A percentile compares a stretch with the other conserved stretches of the same genome.
phyloP scores from a whole-genome alignment of 2,113 vertebrate genomes.

The Meriones unguiculatus region DNA sequence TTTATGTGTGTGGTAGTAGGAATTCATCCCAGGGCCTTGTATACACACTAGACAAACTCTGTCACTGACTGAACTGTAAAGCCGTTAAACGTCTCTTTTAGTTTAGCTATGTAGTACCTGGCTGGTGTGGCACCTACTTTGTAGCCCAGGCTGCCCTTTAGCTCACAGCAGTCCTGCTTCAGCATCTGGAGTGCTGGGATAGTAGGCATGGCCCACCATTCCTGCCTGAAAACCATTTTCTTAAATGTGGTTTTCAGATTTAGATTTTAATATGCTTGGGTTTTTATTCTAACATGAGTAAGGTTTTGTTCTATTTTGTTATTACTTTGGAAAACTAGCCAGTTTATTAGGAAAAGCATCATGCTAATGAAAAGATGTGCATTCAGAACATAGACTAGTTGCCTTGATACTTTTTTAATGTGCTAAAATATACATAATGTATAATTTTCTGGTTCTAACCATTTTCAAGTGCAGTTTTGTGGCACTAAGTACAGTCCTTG shows the following conservation, averaged over 20 bases:
- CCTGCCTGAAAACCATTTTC: background rate
- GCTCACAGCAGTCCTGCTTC: background rate
- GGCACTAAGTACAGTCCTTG: background rate
- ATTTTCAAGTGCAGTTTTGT: background rate
- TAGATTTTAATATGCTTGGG: constrained; percentile 23
- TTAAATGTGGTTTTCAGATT: constrained; percentile 21
- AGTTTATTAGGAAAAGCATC: constrained; percentile 15
- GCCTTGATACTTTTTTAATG: background rate
- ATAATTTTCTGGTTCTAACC: background rate
- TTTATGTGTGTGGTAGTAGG: background rate
- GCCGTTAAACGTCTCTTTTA: background rate
- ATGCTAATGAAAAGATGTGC: background rate
- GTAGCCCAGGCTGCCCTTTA: background rate
- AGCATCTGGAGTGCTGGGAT: background rate
- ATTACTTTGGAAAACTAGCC: constrained; percentile 49
- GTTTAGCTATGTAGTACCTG: background rate
- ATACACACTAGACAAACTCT: background rate
- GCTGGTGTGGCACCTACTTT: background rate
- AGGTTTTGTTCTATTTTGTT: constrained; percentile 33
- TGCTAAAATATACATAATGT: background rate
- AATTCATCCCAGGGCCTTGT: background rate
- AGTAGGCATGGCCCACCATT: background rate
- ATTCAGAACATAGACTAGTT: background rate
- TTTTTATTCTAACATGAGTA: background rate
- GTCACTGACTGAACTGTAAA: background rate